Percentiles rank a stretch among this genome's conserved stretches.
These are phyloP conservation scores for Spodoptera frugiperda DNA, from an alignment of 1,140 invertebrate species.

Conservation along the genomic window DNA sequence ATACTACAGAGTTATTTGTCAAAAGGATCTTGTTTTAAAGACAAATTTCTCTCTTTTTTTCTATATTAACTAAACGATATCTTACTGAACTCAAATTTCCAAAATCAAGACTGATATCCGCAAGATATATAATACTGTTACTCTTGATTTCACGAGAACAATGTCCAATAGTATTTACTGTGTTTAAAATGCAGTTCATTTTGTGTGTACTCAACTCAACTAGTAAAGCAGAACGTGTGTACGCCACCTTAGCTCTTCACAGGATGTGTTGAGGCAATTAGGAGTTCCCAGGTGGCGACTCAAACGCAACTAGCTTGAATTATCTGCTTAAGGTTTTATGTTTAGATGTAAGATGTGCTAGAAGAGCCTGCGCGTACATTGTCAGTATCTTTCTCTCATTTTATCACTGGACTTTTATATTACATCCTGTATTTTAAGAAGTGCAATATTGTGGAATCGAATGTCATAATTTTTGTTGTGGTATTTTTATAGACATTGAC, in stretches of 20 bases:
- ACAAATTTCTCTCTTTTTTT: too few relatives aligned
- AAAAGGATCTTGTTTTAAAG: too few relatives aligned
- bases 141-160: constrained; percentile 26
- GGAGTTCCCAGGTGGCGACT: constrained; percentile 70
- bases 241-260: constrained; percentile 52
- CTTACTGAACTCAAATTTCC: too few relatives aligned
- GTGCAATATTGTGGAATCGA: too few relatives aligned
- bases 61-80: too few relatives aligned
- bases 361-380: constrained; percentile 37
- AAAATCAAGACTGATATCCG: too few relatives aligned
- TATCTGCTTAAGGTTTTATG: constrained; percentile 71
- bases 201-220: constrained; percentile 38
- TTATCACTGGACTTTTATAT: not conserved
- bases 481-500: too few relatives aligned
- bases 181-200: constrained; percentile 54
- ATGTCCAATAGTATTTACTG: constrained; percentile 32
- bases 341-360: constrained; percentile 47
- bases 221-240: constrained; percentile 55
- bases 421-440: too few relatives aligned
- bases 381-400: not conserved
- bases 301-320: constrained; percentile 68
- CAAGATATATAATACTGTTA: too few relatives aligned
- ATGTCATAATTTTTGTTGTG: too few relatives aligned
- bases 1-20: too few relatives aligned
- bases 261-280: constrained; percentile 71